These are phyloP conservation scores for Notothenia coriiceps DNA, from an alignment of 2,113 vertebrate genomes.

Conservation along the genomic window DNA sequence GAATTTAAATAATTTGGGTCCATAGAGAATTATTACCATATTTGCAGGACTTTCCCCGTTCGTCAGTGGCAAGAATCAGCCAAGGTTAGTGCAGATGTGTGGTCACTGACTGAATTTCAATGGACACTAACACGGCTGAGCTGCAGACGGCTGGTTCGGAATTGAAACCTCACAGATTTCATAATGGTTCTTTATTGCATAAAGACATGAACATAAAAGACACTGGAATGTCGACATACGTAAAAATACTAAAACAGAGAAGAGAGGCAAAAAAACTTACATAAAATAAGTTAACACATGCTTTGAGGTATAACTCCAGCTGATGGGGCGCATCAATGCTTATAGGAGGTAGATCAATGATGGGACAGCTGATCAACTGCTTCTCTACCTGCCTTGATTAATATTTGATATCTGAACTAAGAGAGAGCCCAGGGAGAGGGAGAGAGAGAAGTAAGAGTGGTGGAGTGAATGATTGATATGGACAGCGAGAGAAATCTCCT, in stretches of 20 bases:
- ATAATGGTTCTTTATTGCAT: not conserved
- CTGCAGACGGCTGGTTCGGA: not conserved
- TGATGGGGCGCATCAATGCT: slow-evolving; percentile 20
- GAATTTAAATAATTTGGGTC: slow-evolving; percentile 42
- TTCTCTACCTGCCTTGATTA: slow-evolving; percentile 59
- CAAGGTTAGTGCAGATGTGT: slow-evolving; percentile 43
- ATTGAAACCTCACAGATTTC: slow-evolving; percentile 5
- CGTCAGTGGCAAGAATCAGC: slow-evolving; percentile 21
- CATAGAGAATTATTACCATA: slow-evolving; percentile 42
- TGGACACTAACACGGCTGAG: not conserved
- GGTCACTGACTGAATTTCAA: slow-evolving; percentile 38
- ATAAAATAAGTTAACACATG: slow-evolving; percentile 18
- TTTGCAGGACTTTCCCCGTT: slow-evolving; percentile 38
- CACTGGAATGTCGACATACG: not conserved
- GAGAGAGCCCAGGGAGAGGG: slow-evolving; percentile 33
- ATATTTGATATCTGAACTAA: slow-evolving; percentile 73
- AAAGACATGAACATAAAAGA: not conserved
- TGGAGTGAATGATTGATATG: slow-evolving; percentile 45
- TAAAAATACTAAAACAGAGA: not conserved
- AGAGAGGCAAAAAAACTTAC: not conserved
- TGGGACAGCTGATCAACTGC: slow-evolving; percentile 58
- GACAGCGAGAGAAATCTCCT: slow-evolving; percentile 40
- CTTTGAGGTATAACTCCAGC: slow-evolving; percentile 18
- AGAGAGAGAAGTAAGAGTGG: slow-evolving; percentile 10
- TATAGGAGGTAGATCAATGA: slow-evolving; percentile 49